Evolutionary conservation across 2,113 vertebrate species (phyloP), one percentile per base, ranked within the genome.

Genomic region (Fregata magnificens): DNA sequence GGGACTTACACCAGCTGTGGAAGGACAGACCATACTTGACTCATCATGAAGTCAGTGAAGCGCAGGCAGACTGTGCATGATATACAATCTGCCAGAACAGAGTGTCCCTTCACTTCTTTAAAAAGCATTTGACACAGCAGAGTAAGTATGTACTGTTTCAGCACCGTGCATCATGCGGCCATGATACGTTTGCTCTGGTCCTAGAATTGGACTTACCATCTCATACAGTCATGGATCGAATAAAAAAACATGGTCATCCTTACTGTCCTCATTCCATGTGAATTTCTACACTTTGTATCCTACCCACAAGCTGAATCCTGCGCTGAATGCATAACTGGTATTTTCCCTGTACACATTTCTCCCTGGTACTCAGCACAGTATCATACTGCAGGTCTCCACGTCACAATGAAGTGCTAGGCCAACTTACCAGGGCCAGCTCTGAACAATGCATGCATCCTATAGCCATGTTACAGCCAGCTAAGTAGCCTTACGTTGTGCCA

Each of bases 111-210:
- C 78, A 56, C 84, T 90, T 94, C 93, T 94, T 96, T 76, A 91
- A 95, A 96, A 96, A 96, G 84, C 70, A 53, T 90, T 96, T 96
- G 93, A 91, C 78, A 96, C 49, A 90, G 84, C 90, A 76, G 44
- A 80, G 40, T 50, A 82, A 94, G 91, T 56, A 80, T 62, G 91
- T 34, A 52, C 81, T 9, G 4, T 90, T 94, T 85, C 93, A 93
- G 62, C 53, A 32, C 84, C 4, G 66, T 71, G 63, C 91, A 91
- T 81, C 67, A 10, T 38, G 69, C 5, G 2, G 86, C 42, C 31
- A 5, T 16, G 16, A 38, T 74, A 36, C 2, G 0, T 36, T 89
- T 2, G 0, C 66, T 76, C 53, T 53, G 58, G 66, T 52, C 79
- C 53, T 77, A 56, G 77, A 71, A 44, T 7, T 74, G 84, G 49